Base-by-base conservation (phyloP, 2,113 vertebrate genomes). In the Abramis brama region DNA sequence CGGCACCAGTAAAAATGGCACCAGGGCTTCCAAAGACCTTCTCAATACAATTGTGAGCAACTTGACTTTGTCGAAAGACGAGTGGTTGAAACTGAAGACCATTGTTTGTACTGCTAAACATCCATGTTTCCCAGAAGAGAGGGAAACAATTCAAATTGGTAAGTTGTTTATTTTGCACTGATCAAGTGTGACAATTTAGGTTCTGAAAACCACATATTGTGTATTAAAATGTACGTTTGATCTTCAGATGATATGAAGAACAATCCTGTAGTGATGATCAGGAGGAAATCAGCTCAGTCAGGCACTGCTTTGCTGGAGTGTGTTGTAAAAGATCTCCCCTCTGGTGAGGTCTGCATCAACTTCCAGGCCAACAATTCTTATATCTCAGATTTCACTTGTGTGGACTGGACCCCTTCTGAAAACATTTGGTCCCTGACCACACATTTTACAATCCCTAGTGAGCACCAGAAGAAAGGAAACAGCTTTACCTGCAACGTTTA, bases 21-120 rank as follows among this genome's bases (percentile, higher is more conserved):
- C 0, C 4, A 13, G 1, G 1, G 2, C 47, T 0, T 0, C 0
- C 0, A 0, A 0, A 0, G 0, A 10, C 25, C 21, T 1, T 43
- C 0, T 0, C 0, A 19, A 2, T 0, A 13, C 45, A 2, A 55
- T 79, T 45, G 90, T 86, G 43, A 86, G 68, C 66, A 68, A 11
- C 10, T 5, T 93, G 60, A 86, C 8, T 0, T 21, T 93, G 50
- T 0, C 78, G 2, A 15, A 0, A 2, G 23, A 4, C 1, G 0
- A 30, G 1, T 94, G 91, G 93, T 87, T 88, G 77, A 3, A 4
- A 1, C 13, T 81, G 6, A 81, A 57, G 10, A 2, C 0, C 4
- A 0, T 95, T 23, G 90, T 70, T 66, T 95, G 94, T 87, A 89
- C 9, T 90, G 94, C 79, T 57, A 55, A 87, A 23, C 92, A 95